Evolutionary conservation across 2,797 vertebrate genomes (phyloP).

Genomic region (Brotula barbata): DNA sequence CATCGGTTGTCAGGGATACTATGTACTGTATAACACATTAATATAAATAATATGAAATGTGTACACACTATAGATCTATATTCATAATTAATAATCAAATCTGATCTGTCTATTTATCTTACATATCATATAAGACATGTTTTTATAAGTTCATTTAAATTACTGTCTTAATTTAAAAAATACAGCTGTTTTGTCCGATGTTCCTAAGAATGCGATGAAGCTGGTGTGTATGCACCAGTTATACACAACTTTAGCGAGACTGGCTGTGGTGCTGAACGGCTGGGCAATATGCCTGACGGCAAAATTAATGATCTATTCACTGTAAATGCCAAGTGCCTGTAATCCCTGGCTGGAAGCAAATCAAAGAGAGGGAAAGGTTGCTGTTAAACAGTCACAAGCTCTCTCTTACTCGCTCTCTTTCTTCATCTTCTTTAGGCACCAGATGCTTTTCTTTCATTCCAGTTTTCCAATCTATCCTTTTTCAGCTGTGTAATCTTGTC

Average conservation of each 20-base stretch:
- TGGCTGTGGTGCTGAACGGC: slow-evolving; percentile 50
- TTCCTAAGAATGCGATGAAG: slow-evolving; percentile 34
- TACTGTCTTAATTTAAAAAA: slow-evolving; percentile 18
- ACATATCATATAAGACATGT: slow-evolving; percentile 24
- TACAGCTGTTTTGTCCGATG: slow-evolving; percentile 24
- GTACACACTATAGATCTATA: background rate
- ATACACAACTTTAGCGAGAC: slow-evolving; percentile 45
- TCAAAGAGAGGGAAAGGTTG: slow-evolving; percentile 84
- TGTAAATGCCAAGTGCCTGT: slow-evolving; percentile 82
- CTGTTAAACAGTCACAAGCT: slow-evolving; percentile 97
- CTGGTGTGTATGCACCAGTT: slow-evolving; percentile 36
- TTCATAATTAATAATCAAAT: background rate
- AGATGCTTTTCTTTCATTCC: slow-evolving; percentile 92
- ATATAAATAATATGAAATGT: too few relatives aligned
- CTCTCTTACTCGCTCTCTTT: slow-evolving; percentile 63
- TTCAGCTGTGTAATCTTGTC: slow-evolving; percentile 60
- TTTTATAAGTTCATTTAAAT: slow-evolving; percentile 22
- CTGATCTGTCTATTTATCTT: slow-evolving; percentile 8
- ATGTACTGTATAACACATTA: too few relatives aligned
- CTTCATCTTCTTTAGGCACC: slow-evolving; percentile 82
- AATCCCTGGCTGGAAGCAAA: slow-evolving; percentile 82
- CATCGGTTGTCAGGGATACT: background rate
- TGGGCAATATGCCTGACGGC: slow-evolving; percentile 61
- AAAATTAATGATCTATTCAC: slow-evolving; percentile 80
- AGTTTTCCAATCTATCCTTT: slow-evolving; percentile 70